Percentiles rank a stretch among this genome's conserved stretches.
Evolutionary conservation across 2,797 vertebrate species (phyloP).

Genomic region (Catharus ustulatus): DNA sequence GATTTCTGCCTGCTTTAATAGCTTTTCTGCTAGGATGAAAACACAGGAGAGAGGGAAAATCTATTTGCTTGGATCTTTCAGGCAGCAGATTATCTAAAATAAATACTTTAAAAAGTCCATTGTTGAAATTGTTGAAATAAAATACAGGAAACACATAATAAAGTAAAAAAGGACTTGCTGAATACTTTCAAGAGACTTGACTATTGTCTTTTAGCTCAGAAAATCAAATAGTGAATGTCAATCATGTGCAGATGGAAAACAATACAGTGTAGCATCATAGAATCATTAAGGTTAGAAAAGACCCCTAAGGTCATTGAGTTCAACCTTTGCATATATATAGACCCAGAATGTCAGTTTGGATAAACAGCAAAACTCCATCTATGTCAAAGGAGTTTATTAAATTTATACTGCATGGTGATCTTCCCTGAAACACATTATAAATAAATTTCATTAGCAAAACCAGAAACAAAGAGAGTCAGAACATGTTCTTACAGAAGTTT

Average conservation of each 20-base stretch:
- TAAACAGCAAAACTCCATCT: background rate
- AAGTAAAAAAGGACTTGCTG: background rate
- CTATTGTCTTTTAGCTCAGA: background rate
- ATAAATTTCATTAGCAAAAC: background rate
- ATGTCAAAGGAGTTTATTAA: background rate
- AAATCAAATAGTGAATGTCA: background rate
- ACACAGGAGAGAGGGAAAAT: background rate
- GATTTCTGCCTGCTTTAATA: constrained; percentile 9
- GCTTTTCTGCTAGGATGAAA: background rate
- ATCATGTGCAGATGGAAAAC: background rate
- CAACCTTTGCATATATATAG: background rate
- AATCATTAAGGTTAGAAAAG: background rate
- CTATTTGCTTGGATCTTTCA: background rate
- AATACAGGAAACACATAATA: background rate
- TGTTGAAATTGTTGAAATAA: background rate
- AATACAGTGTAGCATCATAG: background rate
- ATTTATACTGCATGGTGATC: background rate
- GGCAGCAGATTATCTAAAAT: background rate
- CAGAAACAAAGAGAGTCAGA: background rate
- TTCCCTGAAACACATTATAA: background rate
- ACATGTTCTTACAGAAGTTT: background rate
- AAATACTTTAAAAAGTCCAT: background rate
- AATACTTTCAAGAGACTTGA: background rate
- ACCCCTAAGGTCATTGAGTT: background rate
- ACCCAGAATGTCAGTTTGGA: background rate